phyloP scores from a whole-genome alignment of 2,888 invertebrate species.

The Chelonus formosanus region DNA sequence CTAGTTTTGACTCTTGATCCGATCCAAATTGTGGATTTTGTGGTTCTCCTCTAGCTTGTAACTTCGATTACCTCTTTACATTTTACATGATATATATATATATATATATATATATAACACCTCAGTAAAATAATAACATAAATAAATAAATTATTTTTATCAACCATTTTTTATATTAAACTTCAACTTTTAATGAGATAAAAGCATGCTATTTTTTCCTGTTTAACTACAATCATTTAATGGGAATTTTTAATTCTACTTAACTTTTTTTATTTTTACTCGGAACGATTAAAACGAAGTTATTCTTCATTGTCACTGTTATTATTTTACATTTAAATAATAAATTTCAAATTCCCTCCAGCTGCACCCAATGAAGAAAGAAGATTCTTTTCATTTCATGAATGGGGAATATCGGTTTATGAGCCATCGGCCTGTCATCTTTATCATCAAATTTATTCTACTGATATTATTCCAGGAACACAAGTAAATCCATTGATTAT shows the following conservation, averaged over 20 bases:
- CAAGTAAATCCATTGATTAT: constrained; percentile 64
- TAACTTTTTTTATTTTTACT: too few relatives aligned
- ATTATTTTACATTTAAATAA: too few relatives aligned
- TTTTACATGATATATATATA: neutral
- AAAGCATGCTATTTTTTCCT: too few relatives aligned
- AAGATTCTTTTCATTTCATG: constrained; percentile 79
- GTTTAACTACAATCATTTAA: too few relatives aligned
- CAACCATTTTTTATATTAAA: too few relatives aligned
- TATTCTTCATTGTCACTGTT: too few relatives aligned
- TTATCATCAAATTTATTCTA: constrained; percentile 75
- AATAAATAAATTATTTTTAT: constrained; percentile 16
- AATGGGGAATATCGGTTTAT: constrained; percentile 78
- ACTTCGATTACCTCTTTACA: constrained; percentile 12
- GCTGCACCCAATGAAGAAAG: constrained; percentile 71
- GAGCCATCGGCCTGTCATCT: constrained; percentile 76
- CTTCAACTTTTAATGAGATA: too few relatives aligned
- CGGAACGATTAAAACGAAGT: too few relatives aligned
- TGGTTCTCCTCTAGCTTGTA: constrained; percentile 18
- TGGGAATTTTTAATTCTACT: neutral
- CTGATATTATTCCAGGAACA: constrained; percentile 76
- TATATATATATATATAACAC: neutral
- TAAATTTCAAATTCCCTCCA: constrained; percentile 47
- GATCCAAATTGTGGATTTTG: constrained; percentile 29
- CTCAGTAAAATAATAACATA: constrained; percentile 11
- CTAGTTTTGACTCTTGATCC: constrained; percentile 29